These are phyloP conservation scores for Himalopsyche japonica DNA, from an alignment of 2,888 invertebrate species.

Conservation along the genomic window DNA sequence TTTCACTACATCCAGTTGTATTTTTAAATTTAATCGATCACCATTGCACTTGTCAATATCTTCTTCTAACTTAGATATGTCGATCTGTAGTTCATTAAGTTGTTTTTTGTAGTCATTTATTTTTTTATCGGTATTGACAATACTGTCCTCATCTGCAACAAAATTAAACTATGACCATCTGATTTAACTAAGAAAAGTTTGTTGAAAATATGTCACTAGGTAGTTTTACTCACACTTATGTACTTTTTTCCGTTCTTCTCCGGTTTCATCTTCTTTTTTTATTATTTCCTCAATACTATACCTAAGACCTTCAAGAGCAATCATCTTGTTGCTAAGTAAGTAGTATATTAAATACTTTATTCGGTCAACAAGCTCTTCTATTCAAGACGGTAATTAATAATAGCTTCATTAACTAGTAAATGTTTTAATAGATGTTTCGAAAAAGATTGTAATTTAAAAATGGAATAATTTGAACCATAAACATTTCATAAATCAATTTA, in stretches of 20 bases:
- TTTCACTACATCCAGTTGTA: constrained; percentile 18
- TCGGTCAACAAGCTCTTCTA: no score
- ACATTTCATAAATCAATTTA: no score
- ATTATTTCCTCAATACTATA: constrained; percentile 9
- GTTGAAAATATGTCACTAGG: background rate
- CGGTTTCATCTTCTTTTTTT: constrained; percentile 16
- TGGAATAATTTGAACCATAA: no score
- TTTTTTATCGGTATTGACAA: background rate
- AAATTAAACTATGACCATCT: background rate
- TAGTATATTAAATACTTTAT: no score
- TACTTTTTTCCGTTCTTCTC: constrained; percentile 6
- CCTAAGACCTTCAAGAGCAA: background rate
- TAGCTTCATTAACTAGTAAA: no score
- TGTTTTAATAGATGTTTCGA: no score
- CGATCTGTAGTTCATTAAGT: background rate
- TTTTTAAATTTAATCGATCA: constrained; percentile 11
- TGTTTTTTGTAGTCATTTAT: constrained; percentile 13
- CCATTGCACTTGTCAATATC: background rate
- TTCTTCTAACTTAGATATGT: background rate
- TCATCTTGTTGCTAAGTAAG: background rate
- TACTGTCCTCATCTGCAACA: constrained; percentile 9
- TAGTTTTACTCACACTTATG: constrained; percentile 7
- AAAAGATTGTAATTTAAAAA: no score
- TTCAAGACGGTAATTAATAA: no score
- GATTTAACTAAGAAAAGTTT: background rate